Evolutionary conservation across 2,797 vertebrate species (phyloP).

Genomic region (Tiaroga cobitis): DNA sequence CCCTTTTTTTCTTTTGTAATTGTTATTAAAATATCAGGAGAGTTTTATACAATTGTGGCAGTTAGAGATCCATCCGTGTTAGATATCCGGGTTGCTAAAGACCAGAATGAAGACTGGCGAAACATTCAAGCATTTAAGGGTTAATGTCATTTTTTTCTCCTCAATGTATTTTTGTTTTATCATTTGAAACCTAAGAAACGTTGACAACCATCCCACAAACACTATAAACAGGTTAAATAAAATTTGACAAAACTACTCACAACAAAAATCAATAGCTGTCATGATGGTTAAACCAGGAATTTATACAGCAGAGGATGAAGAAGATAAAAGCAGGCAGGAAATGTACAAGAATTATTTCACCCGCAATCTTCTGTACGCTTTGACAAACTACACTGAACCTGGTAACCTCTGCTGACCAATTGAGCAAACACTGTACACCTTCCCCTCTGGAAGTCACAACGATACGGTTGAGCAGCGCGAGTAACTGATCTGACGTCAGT

Average conservation of each 20-base stretch:
- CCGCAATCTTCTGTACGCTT: background rate
- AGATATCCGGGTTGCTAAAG: background rate
- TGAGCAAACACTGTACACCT: background rate
- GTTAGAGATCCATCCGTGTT: no score
- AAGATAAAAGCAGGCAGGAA: background rate
- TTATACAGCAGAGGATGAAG: background rate
- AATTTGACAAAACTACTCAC: background rate
- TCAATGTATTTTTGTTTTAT: background rate
- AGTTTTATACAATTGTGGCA: background rate
- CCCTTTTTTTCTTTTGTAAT: background rate
- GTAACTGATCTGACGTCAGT: constrained; percentile 32
- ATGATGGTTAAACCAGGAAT: background rate
- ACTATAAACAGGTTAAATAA: background rate
- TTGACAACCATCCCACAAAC: background rate
- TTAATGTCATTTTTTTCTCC: background rate
- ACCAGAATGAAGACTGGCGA: background rate
- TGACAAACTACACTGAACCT: constrained; percentile 1
- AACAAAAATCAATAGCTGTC: background rate
- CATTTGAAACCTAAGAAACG: background rate
- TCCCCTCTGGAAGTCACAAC: background rate
- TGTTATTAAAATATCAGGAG: background rate
- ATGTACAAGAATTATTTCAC: background rate
- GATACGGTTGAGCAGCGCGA: background rate
- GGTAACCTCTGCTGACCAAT: background rate
- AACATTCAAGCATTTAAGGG: background rate